A percentile compares a stretch with the other conserved stretches of the same genome.
These are phyloP conservation scores for Astreopora myriophthalma DNA, from an alignment of 64 coral and sea anemone genomes.

Conservation along the genomic window DNA sequence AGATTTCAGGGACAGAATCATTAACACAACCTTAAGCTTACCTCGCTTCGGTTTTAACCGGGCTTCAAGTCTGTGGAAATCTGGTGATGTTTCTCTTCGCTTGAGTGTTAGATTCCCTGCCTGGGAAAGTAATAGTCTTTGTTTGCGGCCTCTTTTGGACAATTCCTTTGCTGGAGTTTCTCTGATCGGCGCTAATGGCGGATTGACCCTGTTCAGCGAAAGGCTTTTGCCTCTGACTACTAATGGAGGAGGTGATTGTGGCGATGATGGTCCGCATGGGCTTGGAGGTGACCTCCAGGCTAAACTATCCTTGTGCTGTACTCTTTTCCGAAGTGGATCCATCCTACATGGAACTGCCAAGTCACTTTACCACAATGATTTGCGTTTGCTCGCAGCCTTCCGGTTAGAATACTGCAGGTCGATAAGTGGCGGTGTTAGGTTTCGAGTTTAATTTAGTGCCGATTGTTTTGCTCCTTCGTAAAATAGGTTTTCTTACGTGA, in stretches of 20 bases:
- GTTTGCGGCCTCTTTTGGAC: slow-evolving; percentile 69
- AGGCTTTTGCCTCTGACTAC: slow-evolving; percentile 60
- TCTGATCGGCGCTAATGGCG: slow-evolving; percentile 37
- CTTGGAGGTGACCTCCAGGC: slow-evolving; percentile 66
- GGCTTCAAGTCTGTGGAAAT: slow-evolving; percentile 49
- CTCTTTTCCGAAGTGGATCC: slow-evolving; percentile 40
- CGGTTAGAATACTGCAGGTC: slow-evolving; percentile 48
- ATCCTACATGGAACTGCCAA: slow-evolving; percentile 35
- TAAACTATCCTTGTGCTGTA: slow-evolving; percentile 42
- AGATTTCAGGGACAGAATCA: not conserved
- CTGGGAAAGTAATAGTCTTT: slow-evolving; percentile 73
- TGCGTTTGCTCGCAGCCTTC: slow-evolving; percentile 27
- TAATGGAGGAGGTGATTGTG: slow-evolving; percentile 68
- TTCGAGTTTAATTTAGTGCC: slow-evolving; percentile 30
- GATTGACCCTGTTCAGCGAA: slow-evolving; percentile 31
- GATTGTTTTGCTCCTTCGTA: not conserved
- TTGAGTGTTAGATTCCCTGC: slow-evolving; percentile 59
- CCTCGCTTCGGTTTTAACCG: slow-evolving; percentile 68
- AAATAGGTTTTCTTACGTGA: not conserved
- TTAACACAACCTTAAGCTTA: slow-evolving; percentile 5
- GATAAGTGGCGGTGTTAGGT: slow-evolving; percentile 56
- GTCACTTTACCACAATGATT: slow-evolving; percentile 18
- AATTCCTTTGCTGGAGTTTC: slow-evolving; percentile 45
- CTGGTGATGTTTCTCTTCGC: slow-evolving; percentile 72
- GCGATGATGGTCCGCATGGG: slow-evolving; percentile 57